A percentile compares a stretch with the other conserved stretches of the same genome.
Conservation (phyloP, 2,113 vertebrate species). For the Orientallactaga bullata region DNA sequence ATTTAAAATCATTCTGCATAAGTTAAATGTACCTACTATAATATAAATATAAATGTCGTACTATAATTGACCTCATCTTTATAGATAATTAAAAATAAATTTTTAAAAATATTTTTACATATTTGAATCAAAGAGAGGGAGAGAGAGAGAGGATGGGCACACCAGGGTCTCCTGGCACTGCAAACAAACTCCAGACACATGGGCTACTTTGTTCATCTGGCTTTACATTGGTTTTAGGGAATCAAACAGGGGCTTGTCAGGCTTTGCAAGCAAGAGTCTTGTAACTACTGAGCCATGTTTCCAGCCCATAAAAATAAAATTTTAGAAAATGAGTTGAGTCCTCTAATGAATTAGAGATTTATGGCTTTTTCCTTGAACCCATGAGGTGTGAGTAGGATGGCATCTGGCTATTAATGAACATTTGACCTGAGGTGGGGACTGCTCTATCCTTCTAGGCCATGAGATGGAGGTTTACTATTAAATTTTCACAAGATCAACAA, state of each 20-base stretch:
- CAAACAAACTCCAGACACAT: too few species aligned
- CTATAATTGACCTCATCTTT: background rate
- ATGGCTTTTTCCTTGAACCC: background rate
- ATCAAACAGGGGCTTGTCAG: too few species aligned
- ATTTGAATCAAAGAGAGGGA: too few species aligned
- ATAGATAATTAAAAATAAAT: background rate
- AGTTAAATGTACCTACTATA: constrained; percentile 32
- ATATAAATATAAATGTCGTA: too few species aligned
- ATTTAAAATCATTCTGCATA: background rate
- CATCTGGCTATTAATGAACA: background rate
- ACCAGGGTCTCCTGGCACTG: too few species aligned
- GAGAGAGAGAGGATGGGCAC: too few species aligned
- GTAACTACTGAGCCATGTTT: too few species aligned
- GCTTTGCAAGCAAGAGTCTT: too few species aligned
- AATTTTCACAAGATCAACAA: background rate
- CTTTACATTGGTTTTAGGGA: too few species aligned
- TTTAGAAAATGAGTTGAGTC: background rate
- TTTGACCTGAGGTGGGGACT: background rate
- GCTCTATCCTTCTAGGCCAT: background rate
- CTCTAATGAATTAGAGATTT: constrained; percentile 1
- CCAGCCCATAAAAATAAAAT: background rate
- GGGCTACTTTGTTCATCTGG: too few species aligned
- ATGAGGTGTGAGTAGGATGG: background rate
- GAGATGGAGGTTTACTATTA: background rate
- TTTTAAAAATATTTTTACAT: background rate